Evolutionary conservation across 2,113 vertebrate species (phyloP).

Genomic region (Alligator mississippiensis): DNA sequence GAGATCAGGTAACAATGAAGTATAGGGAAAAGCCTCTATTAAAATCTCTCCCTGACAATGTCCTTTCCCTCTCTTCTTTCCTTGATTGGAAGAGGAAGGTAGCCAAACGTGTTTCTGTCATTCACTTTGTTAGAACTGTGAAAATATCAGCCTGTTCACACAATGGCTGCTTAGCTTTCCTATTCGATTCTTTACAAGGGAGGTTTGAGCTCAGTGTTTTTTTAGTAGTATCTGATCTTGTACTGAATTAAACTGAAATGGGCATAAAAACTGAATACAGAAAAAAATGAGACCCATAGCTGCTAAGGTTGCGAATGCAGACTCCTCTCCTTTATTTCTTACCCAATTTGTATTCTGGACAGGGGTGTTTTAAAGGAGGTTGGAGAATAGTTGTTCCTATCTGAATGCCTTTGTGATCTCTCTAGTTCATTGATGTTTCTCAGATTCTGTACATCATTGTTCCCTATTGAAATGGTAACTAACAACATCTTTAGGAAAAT

Average conservation of each 20-base stretch:
- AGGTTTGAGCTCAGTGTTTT: not conserved
- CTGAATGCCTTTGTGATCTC: not conserved
- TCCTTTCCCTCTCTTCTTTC: not conserved
- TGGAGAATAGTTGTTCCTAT: not conserved
- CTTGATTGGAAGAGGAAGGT: not conserved
- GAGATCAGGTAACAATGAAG: not conserved
- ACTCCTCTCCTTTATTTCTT: not conserved
- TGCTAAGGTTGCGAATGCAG: fast-evolving
- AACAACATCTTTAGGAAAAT: not conserved
- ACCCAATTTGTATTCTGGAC: not conserved
- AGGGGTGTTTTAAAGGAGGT: not conserved
- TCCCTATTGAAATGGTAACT: not conserved
- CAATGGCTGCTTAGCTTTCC: not conserved
- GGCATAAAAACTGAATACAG: not conserved
- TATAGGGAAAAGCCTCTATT: conserved; percentile 16
- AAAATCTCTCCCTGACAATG: not conserved
- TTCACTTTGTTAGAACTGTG: not conserved
- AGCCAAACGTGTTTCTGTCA: not conserved
- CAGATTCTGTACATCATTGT: not conserved
- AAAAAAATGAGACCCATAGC: not conserved
- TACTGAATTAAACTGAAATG: not conserved
- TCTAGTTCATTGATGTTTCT: not conserved
- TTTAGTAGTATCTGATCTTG: not conserved
- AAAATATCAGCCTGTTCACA: not conserved
- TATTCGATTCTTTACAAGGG: not conserved